These are phyloP conservation scores for Setipinna tenuifilis DNA, from an alignment of 2,797 vertebrate species.

Conservation along the genomic window DNA sequence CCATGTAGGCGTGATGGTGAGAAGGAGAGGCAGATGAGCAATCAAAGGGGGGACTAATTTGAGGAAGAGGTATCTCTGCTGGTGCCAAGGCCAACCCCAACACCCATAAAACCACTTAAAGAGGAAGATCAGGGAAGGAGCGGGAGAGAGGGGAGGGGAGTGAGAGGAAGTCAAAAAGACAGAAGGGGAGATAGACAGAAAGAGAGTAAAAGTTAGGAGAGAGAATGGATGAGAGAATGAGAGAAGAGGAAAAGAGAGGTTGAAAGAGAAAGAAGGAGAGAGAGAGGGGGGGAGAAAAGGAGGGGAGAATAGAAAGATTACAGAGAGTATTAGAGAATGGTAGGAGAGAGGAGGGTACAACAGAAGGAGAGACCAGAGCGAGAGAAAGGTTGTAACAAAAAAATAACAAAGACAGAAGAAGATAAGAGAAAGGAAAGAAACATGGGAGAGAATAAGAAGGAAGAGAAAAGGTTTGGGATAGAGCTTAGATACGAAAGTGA, in stretches of 20 bases:
- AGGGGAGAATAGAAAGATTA: neutral
- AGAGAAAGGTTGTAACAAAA: too few relatives aligned
- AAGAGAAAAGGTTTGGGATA: too few relatives aligned
- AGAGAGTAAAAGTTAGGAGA: neutral
- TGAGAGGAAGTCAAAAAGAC: neutral
- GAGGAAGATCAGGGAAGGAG: slow-evolving; percentile 32
- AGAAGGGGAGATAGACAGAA: neutral
- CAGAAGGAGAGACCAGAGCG: too few relatives aligned
- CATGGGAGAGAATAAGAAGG: too few relatives aligned
- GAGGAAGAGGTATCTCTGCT: slow-evolving; percentile 61
- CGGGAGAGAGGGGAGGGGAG: neutral
- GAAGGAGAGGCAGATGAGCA: slow-evolving; percentile 65
- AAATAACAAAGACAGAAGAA: too few relatives aligned
- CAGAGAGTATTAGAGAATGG: neutral
- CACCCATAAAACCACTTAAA: slow-evolving; percentile 73
- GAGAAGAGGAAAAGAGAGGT: too few relatives aligned
- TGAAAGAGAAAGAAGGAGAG: neutral
- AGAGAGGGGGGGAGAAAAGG: neutral
- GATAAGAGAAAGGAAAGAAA: too few relatives aligned
- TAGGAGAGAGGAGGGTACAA: too few relatives aligned
- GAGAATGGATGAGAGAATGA: too few relatives aligned
- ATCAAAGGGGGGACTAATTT: slow-evolving; percentile 70
- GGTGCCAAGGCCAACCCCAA: slow-evolving; percentile 66
- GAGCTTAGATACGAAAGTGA: too few relatives aligned
- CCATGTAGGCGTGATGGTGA: slow-evolving; percentile 49